A percentile compares a stretch with the other conserved stretches of the same genome.
These are phyloP conservation scores for Hephaestus fuliginosus DNA, from an alignment of 2,797 vertebrate species.

Conservation along the genomic window DNA sequence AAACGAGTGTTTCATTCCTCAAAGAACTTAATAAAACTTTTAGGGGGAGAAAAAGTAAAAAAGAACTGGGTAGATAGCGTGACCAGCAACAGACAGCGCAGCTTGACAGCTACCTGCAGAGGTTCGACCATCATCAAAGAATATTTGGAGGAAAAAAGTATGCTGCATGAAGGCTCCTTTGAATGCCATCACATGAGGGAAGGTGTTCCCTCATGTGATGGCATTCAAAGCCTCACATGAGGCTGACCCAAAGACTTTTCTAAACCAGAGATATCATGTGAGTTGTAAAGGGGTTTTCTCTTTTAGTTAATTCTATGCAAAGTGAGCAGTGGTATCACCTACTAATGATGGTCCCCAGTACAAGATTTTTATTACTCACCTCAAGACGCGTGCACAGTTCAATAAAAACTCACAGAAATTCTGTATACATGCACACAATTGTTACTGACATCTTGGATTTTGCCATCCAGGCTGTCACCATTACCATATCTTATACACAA, in stretches of 20 bases:
- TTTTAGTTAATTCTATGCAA: not conserved
- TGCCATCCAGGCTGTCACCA: not conserved
- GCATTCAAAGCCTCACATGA: not conserved
- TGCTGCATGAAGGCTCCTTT: too few relatives aligned
- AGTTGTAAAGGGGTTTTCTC: not conserved
- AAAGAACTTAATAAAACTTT: not conserved
- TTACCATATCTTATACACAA: not conserved
- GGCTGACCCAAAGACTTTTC: too few relatives aligned
- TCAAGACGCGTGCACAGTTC: too few relatives aligned
- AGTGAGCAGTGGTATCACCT: too few relatives aligned
- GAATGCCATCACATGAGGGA: too few relatives aligned
- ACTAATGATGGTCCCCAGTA: too few relatives aligned
- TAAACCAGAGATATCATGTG: not conserved
- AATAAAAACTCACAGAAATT: too few relatives aligned
- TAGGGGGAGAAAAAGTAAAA: not conserved
- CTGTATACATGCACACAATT: not conserved
- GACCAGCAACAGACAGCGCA: not conserved
- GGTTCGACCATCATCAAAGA: not conserved
- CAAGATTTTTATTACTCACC: too few relatives aligned
- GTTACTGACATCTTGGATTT: not conserved
- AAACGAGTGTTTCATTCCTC: not conserved
- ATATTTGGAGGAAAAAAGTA: not conserved
- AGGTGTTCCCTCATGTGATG: not conserved
- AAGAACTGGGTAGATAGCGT: too few relatives aligned
- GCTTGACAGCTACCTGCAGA: not conserved